Conservation (phyloP, 2,888 invertebrate genomes). For the Tricholauxania praeusta region DNA sequence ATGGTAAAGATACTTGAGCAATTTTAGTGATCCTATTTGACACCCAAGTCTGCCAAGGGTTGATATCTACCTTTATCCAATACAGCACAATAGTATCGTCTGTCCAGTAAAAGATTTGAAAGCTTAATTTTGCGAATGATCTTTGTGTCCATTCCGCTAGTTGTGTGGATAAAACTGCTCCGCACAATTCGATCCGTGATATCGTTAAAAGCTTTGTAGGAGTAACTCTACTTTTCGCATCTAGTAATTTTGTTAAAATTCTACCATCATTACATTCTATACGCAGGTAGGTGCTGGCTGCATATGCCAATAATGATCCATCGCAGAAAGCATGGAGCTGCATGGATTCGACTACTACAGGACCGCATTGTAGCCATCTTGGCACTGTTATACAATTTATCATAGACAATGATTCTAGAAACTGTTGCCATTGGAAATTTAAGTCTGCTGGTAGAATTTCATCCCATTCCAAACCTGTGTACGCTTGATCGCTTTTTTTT, state of each 20-base stretch:
- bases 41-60: slow-evolving; percentile 1
- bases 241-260: not conserved
- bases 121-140: not conserved
- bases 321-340: slow-evolving; percentile 24
- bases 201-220: slow-evolving; percentile 11
- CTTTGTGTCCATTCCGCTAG: not conserved
- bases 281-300: slow-evolving; percentile 1
- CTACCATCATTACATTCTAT: not conserved
- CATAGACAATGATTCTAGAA: not conserved
- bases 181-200: slow-evolving; percentile 16
- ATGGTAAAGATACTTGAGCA: not conserved
- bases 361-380: slow-evolving; percentile 22
- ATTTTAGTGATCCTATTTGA: slow-evolving; percentile 19
- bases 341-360: slow-evolving; percentile 5
- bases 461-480: slow-evolving; percentile 1
- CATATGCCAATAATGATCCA: slow-evolving; percentile 17
- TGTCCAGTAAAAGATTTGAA: slow-evolving; percentile 24
- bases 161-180: not conserved
- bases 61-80: slow-evolving; percentile 25
- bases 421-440: not conserved
- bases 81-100: slow-evolving; percentile 31
- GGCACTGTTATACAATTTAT: slow-evolving; percentile 1
- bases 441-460: not conserved
- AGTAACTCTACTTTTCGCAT: not conserved
- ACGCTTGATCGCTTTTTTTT: not conserved